These are phyloP conservation scores for Desmophyllum pertusum DNA, from an alignment of 92 coral and sea anemone genomes.

Conservation along the genomic window DNA sequence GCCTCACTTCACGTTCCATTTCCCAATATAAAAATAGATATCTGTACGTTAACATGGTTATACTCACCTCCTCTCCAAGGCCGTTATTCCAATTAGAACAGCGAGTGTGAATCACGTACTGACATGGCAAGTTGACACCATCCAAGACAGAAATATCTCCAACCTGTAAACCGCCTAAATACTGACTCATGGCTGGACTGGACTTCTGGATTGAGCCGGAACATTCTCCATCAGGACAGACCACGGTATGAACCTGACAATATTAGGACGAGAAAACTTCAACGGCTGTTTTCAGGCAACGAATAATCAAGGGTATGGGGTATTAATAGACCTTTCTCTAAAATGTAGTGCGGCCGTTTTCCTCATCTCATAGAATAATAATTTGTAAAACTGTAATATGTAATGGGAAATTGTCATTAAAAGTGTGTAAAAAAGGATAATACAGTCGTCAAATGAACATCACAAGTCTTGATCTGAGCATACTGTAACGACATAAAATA, in stretches of 20 bases:
- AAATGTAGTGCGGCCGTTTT: no score
- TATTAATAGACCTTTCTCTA: no score
- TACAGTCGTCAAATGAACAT: no score
- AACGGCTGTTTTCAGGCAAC: background rate
- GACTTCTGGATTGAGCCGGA: background rate
- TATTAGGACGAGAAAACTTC: no score
- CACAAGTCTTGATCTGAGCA: no score
- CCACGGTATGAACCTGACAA: background rate
- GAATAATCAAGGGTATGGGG: background rate
- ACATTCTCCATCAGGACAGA: background rate
- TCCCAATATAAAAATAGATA: background rate
- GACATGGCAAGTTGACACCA: background rate
- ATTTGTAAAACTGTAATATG: no score
- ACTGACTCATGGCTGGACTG: background rate
- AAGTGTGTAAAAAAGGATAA: no score
- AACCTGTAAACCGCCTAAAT: background rate
- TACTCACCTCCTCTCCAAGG: background rate
- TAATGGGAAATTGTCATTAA: no score
- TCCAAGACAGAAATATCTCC: background rate
- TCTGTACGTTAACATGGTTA: no score
- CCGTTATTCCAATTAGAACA: background rate
- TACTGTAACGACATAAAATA: no score
- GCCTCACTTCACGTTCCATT: no score
- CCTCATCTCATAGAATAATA: no score
- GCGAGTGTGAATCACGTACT: background rate